Base-by-base conservation (phyloP, 1,140 invertebrate genomes). In the Drosophila triauraria region DNA sequence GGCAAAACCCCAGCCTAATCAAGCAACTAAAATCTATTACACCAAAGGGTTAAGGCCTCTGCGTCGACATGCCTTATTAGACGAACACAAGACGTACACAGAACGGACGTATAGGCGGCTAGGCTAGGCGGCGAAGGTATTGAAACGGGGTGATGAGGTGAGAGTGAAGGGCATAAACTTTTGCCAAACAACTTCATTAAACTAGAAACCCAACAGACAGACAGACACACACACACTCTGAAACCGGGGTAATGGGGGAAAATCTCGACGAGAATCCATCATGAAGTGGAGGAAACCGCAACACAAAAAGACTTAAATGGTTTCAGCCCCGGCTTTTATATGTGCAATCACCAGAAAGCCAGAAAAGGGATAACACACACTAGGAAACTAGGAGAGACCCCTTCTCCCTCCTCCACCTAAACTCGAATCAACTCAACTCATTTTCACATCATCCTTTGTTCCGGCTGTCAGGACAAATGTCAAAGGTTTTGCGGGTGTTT, bases 261-360 rank as follows among this genome's bases (percentile, higher is more conserved):
- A 78, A 77, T 78, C 75, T 62, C 42, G 4, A 61, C 57, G 47
- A 67, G 67, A 81, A 81, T 77, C 61, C 67, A 50, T 51, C 46
- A 64, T 63, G 51, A 69, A 70, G 65, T 63, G 58, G 35, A 54
- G 75, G 51, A 63, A 80, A 61, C 80, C 80, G 67, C 76, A 82
- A 77, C 64, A 83, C 76, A 83, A 76, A 72, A 90, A 79, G 69
- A 71, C 72, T 75, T 88, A 70, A 88, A 88, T 75, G 74, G 54
- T 54, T 77, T 77, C 48, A 51, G 46, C 44, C 48, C 35, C 47
- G 44, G 62, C 58, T 75, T 70, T 64, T 70, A 47, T 59, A 43
- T 59, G 69, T 72, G 65, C 51, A 59, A 50, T 70, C 64, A 68
- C 47, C 48, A 53, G 35, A 64, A 70, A 81, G 48, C 58, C 58